phyloP scores from a whole-genome alignment of 1,140 invertebrate species.

The Euura lappo region DNA sequence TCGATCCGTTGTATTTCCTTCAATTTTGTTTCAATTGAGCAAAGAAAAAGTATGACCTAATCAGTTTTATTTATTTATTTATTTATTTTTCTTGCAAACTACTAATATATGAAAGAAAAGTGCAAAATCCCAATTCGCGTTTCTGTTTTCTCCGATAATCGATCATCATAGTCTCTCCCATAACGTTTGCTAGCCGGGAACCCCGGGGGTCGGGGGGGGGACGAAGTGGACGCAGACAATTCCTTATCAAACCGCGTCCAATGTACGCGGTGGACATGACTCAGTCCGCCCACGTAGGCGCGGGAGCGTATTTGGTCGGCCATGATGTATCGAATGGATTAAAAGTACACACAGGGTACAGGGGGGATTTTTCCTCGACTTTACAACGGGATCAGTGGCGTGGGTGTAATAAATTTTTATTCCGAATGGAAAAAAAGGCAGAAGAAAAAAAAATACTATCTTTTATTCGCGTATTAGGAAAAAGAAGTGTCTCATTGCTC shows the following conservation, averaged over 20 bases:
- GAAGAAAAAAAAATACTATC: slow-evolving; percentile 20
- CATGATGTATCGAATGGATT: slow-evolving; percentile 9
- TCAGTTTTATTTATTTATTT: no score
- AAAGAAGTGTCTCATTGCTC: slow-evolving; percentile 35
- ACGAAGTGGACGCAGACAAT: slow-evolving; percentile 33
- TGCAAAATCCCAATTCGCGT: no score
- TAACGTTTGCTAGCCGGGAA: no score
- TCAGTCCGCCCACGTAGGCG: not conserved
- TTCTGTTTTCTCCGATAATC: no score
- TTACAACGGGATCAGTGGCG: not conserved
- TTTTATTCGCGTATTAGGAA: not conserved
- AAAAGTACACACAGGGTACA: not conserved
- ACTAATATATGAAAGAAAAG: no score
- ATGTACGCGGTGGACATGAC: not conserved
- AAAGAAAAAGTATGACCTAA: no score
- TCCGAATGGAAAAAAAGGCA: slow-evolving; percentile 19
- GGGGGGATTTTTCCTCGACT: no score
- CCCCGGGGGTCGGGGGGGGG: slow-evolving; percentile 6
- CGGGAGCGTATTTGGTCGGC: not conserved
- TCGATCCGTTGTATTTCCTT: no score
- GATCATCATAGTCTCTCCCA: no score
- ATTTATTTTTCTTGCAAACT: no score
- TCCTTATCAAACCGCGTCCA: not conserved
- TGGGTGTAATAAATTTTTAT: slow-evolving; percentile 9
- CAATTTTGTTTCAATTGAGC: no score